A percentile compares a stretch with the other conserved stretches of the same genome.
phyloP scores from a whole-genome alignment of 2,888 invertebrate species.

The Capitulum mitella region DNA sequence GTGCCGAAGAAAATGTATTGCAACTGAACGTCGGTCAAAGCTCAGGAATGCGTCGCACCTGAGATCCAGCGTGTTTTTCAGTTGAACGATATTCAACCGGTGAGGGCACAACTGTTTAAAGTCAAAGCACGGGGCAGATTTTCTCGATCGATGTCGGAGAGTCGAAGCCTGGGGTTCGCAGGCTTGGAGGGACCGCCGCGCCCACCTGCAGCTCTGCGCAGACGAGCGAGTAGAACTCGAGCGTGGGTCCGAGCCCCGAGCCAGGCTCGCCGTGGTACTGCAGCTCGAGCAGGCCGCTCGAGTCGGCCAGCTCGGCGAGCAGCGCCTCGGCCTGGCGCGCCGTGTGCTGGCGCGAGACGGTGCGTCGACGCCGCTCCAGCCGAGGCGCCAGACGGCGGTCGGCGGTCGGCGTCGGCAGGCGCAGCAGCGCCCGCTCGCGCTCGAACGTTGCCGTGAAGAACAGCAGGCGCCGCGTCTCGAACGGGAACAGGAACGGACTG shows the following conservation, averaged over 20 bases:
- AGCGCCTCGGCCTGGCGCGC: conserved; percentile 69
- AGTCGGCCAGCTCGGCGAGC: conserved; percentile 84
- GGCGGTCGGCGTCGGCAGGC: conserved; percentile 72
- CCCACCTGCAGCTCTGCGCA: conserved; percentile 81
- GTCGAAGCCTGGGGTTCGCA: no score
- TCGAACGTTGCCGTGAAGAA: conserved; percentile 98
- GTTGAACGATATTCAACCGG: no score
- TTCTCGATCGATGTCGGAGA: no score
- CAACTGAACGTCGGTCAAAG: no score
- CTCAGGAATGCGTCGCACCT: no score
- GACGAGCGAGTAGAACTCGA: conserved; percentile 97
- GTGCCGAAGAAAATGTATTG: no score
- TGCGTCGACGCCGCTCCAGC: conserved; percentile 83
- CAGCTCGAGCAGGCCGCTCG: conserved; percentile 84
- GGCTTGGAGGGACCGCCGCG: no score
- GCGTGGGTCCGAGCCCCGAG: conserved; percentile 95
- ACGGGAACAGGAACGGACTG: conserved; percentile 93
- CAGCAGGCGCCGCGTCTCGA: conserved; percentile 90
- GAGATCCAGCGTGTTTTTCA: no score
- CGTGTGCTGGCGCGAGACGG: conserved; percentile 67
- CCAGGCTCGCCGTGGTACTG: conserved; percentile 70
- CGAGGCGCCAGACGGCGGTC: conserved; percentile 81
- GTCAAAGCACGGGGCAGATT: no score
- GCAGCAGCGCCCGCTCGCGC: conserved; percentile 90
- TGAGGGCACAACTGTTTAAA: no score